Percentiles rank a stretch among this genome's conserved stretches.
These are phyloP conservation scores for Polyommatus icarus DNA, from an alignment of 2,888 invertebrate genomes.

Conservation along the genomic window DNA sequence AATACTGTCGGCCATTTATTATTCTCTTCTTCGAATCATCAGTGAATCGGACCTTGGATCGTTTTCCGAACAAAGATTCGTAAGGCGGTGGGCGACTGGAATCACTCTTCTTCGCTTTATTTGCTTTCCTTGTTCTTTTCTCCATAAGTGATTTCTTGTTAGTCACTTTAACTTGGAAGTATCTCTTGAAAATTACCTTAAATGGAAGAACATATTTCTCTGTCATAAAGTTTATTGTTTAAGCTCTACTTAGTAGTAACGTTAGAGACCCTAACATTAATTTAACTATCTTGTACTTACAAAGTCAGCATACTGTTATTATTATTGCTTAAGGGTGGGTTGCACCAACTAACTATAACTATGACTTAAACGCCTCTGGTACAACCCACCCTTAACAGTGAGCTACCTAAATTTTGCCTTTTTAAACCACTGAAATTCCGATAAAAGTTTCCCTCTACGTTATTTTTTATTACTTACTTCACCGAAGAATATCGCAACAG, in stretches of 20 bases:
- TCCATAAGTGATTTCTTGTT: constrained; percentile 39
- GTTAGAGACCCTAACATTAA: too few species aligned
- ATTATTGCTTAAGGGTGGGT: too few species aligned
- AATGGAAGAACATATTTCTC: constrained; percentile 36
- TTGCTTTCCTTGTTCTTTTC: constrained; percentile 40
- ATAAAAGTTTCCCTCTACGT: not conserved
- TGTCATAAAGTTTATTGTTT: too few species aligned
- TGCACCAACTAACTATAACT: too few species aligned
- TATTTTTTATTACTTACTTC: constrained; percentile 72
- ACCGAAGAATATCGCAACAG: constrained; percentile 82
- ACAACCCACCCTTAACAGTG: too few species aligned
- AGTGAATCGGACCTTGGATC: constrained; percentile 49
- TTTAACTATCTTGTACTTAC: too few species aligned
- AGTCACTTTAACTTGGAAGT: constrained; percentile 43
- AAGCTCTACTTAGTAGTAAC: too few species aligned
- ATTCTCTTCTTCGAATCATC: constrained; percentile 72
- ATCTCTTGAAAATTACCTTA: constrained; percentile 59
- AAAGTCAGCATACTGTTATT: too few species aligned
- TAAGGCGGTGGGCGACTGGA: constrained; percentile 84
- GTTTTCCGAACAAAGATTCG: constrained; percentile 78
- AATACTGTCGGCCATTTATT: constrained; percentile 89
- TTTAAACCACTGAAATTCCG: not conserved
- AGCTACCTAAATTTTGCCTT: too few species aligned
- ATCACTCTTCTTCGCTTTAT: constrained; percentile 44
- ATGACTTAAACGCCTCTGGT: too few species aligned